phyloP scores from a whole-genome alignment of 2,113 vertebrate species.

The Calyptomena viridis region DNA sequence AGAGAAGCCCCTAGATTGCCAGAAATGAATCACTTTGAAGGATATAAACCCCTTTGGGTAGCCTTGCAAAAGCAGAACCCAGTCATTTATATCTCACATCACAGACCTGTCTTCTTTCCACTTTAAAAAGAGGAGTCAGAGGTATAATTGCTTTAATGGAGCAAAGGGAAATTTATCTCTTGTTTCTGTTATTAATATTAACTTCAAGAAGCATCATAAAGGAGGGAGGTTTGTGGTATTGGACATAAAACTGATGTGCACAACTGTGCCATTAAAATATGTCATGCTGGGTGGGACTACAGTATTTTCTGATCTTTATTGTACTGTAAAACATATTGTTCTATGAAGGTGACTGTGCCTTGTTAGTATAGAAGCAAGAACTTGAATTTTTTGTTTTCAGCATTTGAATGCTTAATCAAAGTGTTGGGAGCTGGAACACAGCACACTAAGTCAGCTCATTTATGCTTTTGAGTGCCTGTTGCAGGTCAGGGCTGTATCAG shows the following conservation, averaged over 20 bases:
- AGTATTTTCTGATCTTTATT: neutral
- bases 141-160: neutral
- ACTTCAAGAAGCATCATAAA: neutral
- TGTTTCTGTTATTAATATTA: neutral
- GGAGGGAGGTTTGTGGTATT: neutral
- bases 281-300: neutral
- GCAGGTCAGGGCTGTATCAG: neutral
- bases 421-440: neutral
- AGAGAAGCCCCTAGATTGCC: neutral
- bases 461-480: neutral
- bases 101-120: neutral
- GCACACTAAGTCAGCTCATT: neutral
- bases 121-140: neutral
- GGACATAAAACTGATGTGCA: neutral
- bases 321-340: neutral
- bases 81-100: neutral
- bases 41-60: neutral
- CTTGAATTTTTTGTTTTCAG: neutral
- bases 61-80: neutral
- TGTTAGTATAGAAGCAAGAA: neutral
- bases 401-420: neutral
- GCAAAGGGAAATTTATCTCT: neutral
- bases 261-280: neutral
- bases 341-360: neutral
- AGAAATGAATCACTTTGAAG: conserved; percentile 27